phyloP scores from a whole-genome alignment of 2,888 invertebrate genomes.

The Steinernema carpocapsae region DNA sequence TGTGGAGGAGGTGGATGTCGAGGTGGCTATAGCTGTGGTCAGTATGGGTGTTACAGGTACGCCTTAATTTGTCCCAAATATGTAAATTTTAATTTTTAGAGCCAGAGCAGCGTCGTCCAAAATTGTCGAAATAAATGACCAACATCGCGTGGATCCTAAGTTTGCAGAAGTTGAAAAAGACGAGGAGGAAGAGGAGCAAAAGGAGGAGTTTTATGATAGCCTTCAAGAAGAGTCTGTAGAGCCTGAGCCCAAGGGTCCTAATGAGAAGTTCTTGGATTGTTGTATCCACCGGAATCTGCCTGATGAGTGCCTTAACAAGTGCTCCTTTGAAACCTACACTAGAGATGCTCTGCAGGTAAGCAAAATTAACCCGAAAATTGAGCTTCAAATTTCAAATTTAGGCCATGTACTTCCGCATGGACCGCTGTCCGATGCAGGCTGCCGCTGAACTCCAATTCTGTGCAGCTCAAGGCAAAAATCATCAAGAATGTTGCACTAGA shows the following conservation, averaged over 20 bases:
- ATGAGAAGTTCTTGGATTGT: constrained; percentile 66
- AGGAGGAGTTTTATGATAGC: background rate
- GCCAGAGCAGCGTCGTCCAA: constrained; percentile 59
- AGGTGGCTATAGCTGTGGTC: constrained; percentile 54
- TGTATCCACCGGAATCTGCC: constrained; percentile 65
- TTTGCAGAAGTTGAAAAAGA: constrained; percentile 40
- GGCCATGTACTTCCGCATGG: constrained; percentile 42
- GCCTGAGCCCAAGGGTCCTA: constrained; percentile 51
- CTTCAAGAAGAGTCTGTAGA: background rate
- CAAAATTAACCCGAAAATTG: background rate
- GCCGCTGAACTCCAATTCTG: constrained; percentile 41
- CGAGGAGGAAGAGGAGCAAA: background rate
- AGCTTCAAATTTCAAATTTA: background rate
- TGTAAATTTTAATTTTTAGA: constrained; percentile 42
- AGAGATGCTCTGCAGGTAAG: constrained; percentile 59
- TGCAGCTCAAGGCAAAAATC: constrained; percentile 47
- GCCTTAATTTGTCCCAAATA: background rate
- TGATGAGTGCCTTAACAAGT: constrained; percentile 64
- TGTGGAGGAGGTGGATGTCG: constrained; percentile 44
- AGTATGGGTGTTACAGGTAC: constrained; percentile 59
- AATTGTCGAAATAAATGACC: constrained; percentile 49
- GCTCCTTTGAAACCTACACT: constrained; percentile 62
- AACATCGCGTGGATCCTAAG: too few species aligned
- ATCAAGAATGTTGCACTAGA: constrained; percentile 48
- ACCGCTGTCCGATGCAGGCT: constrained; percentile 40